Evolutionary conservation across 1,140 invertebrate genomes (phyloP).

Genomic region (Drosophila trapezifrons): DNA sequence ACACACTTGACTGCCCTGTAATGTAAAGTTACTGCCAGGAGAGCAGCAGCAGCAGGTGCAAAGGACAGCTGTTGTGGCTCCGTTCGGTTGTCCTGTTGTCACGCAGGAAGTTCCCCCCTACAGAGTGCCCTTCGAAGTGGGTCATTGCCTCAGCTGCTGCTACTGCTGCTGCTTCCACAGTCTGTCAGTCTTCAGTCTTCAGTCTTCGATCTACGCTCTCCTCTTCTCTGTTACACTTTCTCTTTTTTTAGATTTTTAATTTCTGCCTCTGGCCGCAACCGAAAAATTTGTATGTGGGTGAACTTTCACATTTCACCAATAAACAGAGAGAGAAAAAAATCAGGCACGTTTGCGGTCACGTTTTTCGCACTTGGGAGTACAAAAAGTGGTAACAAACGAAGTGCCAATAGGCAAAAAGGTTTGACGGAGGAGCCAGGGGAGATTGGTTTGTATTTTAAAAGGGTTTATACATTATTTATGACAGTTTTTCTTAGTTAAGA

Average conservation of each 20-base stretch:
- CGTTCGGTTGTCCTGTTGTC: constrained; percentile 60
- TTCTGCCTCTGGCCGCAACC: constrained; percentile 26
- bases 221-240: constrained; percentile 72
- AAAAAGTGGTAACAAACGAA: background rate
- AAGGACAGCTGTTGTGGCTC: constrained; percentile 60
- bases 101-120: constrained; percentile 65
- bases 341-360: constrained; percentile 74
- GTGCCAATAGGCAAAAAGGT: constrained; percentile 6
- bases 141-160: constrained; percentile 69
- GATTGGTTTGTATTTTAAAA: background rate
- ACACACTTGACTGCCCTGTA: constrained; percentile 30
- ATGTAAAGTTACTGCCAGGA: no score
- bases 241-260: constrained; percentile 67
- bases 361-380: constrained; percentile 48
- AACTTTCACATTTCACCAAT: constrained; percentile 78
- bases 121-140: constrained; percentile 64
- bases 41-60: constrained; percentile 65
- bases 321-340: constrained; percentile 5
- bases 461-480: background rate
- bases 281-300: constrained; percentile 75
- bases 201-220: constrained; percentile 36
- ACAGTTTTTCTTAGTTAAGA: background rate
- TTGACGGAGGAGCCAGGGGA: background rate
- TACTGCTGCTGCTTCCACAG: constrained; percentile 27
- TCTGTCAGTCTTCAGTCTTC: constrained; percentile 44